These are phyloP conservation scores for Exaiptasia diaphana DNA, from an alignment of 64 coral and sea anemone genomes.

Conservation along the genomic window DNA sequence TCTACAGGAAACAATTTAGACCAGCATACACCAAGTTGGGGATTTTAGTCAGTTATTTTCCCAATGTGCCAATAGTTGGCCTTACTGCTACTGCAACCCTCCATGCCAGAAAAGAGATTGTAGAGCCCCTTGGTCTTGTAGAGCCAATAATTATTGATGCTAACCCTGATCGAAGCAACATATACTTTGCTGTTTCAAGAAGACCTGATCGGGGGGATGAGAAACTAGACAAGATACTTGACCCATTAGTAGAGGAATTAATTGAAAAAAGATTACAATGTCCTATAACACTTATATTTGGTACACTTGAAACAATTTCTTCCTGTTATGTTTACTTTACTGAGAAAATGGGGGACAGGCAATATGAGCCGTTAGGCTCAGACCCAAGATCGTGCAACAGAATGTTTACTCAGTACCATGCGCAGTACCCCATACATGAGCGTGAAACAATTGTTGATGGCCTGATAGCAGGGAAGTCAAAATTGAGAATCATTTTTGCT, in stretches of 20 bases:
- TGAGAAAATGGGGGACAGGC: not conserved
- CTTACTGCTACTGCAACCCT: conserved; percentile 57
- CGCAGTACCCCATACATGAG: conserved; percentile 26
- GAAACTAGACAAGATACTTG: not conserved
- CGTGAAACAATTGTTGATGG: conserved; percentile 24
- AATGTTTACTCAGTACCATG: conserved; percentile 41
- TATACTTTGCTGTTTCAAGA: conserved; percentile 21
- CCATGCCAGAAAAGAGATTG: not conserved
- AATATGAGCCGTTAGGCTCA: conserved; percentile 19
- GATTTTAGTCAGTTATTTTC: conserved; percentile 19
- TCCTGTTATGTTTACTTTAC: conserved; percentile 23
- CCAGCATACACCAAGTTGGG: conserved; percentile 48
- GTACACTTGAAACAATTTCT: conserved; percentile 24
- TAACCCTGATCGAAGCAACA: conserved; percentile 43
- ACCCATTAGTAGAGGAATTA: not conserved
- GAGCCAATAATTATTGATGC: not conserved
- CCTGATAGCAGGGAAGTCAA: conserved; percentile 13
- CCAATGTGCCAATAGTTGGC: conserved; percentile 19
- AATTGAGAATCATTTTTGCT: conserved; percentile 13
- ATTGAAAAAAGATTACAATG: not conserved
- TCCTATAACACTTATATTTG: conserved; percentile 40
- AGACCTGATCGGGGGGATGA: conserved; percentile 9
- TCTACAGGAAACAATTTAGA: conserved; percentile 33
- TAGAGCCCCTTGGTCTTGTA: conserved; percentile 5
- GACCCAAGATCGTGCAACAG: conserved; percentile 4